phyloP scores from a whole-genome alignment of 1,140 invertebrate species.

The Bombus waltoni region DNA sequence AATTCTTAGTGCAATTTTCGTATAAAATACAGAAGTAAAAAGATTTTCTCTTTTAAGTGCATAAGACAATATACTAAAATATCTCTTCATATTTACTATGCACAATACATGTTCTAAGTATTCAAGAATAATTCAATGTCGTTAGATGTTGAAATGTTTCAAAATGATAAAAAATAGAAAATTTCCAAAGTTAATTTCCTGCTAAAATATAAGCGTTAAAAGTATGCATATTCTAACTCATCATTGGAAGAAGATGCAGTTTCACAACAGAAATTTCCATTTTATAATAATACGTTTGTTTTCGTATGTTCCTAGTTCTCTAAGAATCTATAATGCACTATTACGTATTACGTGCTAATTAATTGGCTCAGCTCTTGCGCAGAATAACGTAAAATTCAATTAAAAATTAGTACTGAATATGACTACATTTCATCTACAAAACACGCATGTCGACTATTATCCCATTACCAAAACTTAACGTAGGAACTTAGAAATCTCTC shows the following conservation, averaged over 20 bases:
- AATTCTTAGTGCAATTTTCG: background rate
- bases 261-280: background rate
- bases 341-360: conserved; percentile 5
- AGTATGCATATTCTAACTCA: conserved; percentile 28
- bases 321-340: conserved; percentile 18
- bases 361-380: background rate
- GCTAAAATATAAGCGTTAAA: conserved; percentile 15
- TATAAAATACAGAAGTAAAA: background rate
- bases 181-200: background rate
- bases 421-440: conserved; percentile 24
- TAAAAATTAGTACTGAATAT: conserved; percentile 26
- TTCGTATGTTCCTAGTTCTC: conserved; percentile 40
- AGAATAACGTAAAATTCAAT: conserved; percentile 19
- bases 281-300: background rate
- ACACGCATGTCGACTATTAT: conserved; percentile 17
- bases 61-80: conserved; percentile 4
- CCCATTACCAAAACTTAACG: conserved; percentile 55
- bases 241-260: conserved; percentile 5
- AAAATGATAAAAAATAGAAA: background rate
- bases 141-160: background rate
- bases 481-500: conserved; percentile 54
- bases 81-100: background rate
- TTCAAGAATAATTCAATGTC: background rate
- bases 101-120: background rate
- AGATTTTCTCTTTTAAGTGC: background rate